Base-by-base conservation (phyloP, 2,113 vertebrate species). In the Dryoscopus gambensis region DNA sequence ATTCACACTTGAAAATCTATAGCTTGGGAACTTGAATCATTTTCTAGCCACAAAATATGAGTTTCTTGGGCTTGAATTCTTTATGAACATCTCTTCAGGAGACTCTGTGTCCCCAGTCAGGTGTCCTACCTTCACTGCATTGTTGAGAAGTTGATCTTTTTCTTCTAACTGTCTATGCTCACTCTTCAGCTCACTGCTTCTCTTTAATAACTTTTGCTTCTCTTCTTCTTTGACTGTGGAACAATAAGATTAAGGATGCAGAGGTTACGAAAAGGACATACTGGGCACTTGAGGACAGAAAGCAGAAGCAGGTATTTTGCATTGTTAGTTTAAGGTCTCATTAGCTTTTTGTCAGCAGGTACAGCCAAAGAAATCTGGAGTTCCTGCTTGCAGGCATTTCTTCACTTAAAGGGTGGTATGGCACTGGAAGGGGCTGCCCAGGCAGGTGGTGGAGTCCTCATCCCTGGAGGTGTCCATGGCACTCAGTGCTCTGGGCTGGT, bases 211-310 rank as follows among this genome's bases (percentile, higher is more conserved):
- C 75, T 99, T 99, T 63, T 98, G 97, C 96, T 99, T 99, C 97
- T 99, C 99, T 47, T 99, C 99, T 97, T 99, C 99, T 96, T 99
- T 98, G 95, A 99, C 99, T 99, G 93, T 13, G 7, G 52, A 92
- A 93, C 75, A 96, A 78, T 28, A 59, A 95, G 46, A 86, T 96
- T 57, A 80, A 84, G 53, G 73, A 86, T 65, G 53, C 35, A 53
- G 53, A 81, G 55, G 56, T 88, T 90, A 84, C 74, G 86, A 20
- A 67, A 84, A 88, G 68, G 60, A 44, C 46, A 59, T 2, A 25
- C 7, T 20, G 39, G 0, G 8, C 55, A 33, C 23, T 53, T 53
- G 44, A 49, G 53, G 53, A 42, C 23, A 75, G 37, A 56, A 62
- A 55, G 35, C 56, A 70, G 68, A 64, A 63, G 55, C 21, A 35